Evolutionary conservation across 2,113 vertebrate genomes (phyloP).

Genomic region (Mesitornis unicolor): DNA sequence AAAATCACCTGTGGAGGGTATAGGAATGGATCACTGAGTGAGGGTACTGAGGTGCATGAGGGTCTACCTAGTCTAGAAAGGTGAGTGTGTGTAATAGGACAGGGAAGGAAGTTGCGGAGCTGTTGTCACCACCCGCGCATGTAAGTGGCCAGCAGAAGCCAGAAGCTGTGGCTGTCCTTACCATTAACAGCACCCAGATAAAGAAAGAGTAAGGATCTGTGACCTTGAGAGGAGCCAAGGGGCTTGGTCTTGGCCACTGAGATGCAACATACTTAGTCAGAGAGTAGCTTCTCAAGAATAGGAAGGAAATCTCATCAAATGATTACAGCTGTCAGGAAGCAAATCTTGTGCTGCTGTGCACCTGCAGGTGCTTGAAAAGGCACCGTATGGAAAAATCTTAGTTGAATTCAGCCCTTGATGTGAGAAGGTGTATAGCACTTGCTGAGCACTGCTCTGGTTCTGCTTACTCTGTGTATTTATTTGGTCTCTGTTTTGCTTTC

Average conservation of each 20-base stretch:
- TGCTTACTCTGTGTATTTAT: not conserved
- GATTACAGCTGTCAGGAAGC: not conserved
- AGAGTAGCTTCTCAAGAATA: not conserved
- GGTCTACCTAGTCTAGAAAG: not conserved
- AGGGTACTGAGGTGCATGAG: rapidly evolving
- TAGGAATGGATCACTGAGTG: rapidly evolving
- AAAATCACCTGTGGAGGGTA: not conserved
- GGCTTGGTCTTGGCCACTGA: not conserved
- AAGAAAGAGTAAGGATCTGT: not conserved
- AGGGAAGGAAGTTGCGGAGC: not conserved
- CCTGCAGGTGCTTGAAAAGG: not conserved
- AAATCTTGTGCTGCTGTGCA: not conserved
- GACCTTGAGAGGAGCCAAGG: not conserved
- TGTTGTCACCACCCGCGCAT: rapidly evolving
- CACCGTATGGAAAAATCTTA: not conserved
- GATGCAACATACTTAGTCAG: rapidly evolving
- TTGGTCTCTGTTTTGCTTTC: not conserved
- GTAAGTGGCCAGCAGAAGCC: not conserved
- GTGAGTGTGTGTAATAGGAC: not conserved
- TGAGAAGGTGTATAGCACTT: not conserved
- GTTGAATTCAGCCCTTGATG: not conserved
- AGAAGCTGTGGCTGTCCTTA: not conserved
- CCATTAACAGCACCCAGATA: not conserved
- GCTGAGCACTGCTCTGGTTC: not conserved
- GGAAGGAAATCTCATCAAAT: not conserved